A percentile compares a stretch with the other conserved stretches of the same genome.
phyloP scores from a whole-genome alignment of 1,140 invertebrate species.

The Pogonognathellus flavescens region DNA sequence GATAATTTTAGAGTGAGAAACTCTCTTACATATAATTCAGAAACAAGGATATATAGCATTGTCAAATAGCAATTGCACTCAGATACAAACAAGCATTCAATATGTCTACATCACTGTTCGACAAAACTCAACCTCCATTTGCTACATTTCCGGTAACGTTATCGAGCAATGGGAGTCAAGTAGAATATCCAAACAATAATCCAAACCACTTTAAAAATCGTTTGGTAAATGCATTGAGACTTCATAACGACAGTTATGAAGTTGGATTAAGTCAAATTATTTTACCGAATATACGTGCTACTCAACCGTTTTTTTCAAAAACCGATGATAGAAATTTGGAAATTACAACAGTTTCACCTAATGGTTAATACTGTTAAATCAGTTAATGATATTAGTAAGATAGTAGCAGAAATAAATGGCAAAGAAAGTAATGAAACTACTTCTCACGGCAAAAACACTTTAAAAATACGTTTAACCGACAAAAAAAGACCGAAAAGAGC shows the following conservation, averaged over 20 bases:
- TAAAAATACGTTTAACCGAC: background rate
- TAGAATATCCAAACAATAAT: background rate
- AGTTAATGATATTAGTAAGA: background rate
- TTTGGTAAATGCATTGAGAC: background rate
- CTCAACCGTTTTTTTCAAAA: background rate
- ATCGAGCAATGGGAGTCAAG: background rate
- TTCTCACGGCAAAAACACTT: no score
- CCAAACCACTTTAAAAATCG: background rate
- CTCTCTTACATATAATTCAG: background rate
- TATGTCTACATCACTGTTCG: background rate
- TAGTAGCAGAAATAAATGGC: background rate
- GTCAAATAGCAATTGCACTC: background rate
- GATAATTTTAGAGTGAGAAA: slow-evolving; percentile 6
- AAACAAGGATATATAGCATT: background rate
- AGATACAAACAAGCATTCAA: background rate
- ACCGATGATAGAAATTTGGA: background rate
- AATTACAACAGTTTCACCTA: no score
- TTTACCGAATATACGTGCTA: background rate
- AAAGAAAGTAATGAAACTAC: background rate
- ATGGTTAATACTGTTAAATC: background rate
- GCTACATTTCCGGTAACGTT: background rate
- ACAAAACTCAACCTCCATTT: background rate
- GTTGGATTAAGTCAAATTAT: background rate
- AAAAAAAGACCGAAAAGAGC: background rate
- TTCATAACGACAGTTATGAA: background rate